A percentile compares a stretch with the other conserved stretches of the same genome.
Evolutionary conservation across 2,888 invertebrate genomes (phyloP).

Genomic region (Aplocera efformata): DNA sequence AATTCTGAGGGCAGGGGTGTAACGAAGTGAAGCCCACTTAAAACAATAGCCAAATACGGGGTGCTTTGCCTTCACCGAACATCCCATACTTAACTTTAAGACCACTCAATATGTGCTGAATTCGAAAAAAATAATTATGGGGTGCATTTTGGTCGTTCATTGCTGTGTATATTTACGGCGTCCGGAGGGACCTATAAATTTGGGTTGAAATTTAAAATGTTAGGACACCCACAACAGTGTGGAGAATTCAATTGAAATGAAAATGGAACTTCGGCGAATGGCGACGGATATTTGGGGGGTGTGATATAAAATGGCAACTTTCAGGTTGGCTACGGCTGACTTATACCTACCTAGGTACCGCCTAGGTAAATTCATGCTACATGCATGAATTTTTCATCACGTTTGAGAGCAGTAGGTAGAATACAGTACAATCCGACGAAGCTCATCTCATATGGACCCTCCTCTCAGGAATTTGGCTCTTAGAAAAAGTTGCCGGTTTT

Average conservation of each 20-base stretch:
- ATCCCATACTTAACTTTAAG: constrained; percentile 64
- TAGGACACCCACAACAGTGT: constrained; percentile 27
- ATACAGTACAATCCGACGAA: not conserved
- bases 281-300: not conserved
- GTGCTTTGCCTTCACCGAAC: constrained; percentile 51
- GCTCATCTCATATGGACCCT: too few species aligned
- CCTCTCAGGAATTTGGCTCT: constrained; percentile 11
- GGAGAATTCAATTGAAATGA: constrained; percentile 14
- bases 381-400: not conserved
- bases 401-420: not conserved
- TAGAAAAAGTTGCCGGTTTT: constrained; percentile 27
- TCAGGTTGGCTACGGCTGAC: too few species aligned
- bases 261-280: not conserved
- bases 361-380: too few species aligned
- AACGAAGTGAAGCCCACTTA: constrained; percentile 77
- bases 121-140: constrained; percentile 69
- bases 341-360: too few species aligned
- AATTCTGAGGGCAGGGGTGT: constrained; percentile 69
- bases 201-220: constrained; percentile 52
- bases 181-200: constrained; percentile 60
- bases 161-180: constrained; percentile 62
- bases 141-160: constrained; percentile 61
- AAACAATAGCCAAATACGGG: constrained; percentile 78
- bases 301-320: too few species aligned
- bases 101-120: constrained; percentile 77